Base-by-base conservation (phyloP, 2,797 vertebrate genomes). In the Eptatretus atami region DNA sequence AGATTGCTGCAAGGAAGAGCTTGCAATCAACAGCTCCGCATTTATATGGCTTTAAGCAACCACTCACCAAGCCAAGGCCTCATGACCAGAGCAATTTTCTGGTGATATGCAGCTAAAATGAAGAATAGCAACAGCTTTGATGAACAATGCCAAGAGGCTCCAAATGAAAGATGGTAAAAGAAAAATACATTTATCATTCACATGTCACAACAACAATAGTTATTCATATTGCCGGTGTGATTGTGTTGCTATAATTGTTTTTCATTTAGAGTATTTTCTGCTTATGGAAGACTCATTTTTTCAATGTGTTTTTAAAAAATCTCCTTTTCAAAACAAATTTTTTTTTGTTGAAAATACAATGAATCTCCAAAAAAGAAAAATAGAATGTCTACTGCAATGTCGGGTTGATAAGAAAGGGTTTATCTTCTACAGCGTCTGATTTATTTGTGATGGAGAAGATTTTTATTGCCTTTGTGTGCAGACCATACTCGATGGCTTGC, bases 1-100 rank as follows among this genome's bases (percentile, higher is more conserved):
- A 98, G 65, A n/a, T 90, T 94, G 69, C 81, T 90, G 67, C 87
- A 93, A 70, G n/a, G 87, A 96, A 64, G 88, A 98, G 73, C 82
- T n/a, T 93, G 1, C 86, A 85, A 69, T 98, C 90, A n/a, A 2
- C 79, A 81, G 66, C 74, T 95, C 67, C 80, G 90, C 67, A 90
- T n/a, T 96, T 63, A 82, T 93, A 82, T 78, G 6, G 88, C 87
- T 1, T 72, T 98, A n/a, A 86, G 85, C 64, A 77, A 71, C 73
- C 80, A 79, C 70, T 88, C 94, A 71, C 84, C 83, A 53, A 82
- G 87, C 65, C 78, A 78, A 63, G 87, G 82, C 44, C 72, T 71
- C 24, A 76, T 60, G 87, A 83, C 57, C 93, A 65, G 87, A 96
- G 66, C 75, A 86, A 3, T 78, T 92, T 64, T 81, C 90, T 2